phyloP scores from a whole-genome alignment of 2,113 vertebrate species.

The Deroptyus accipitrinus region DNA sequence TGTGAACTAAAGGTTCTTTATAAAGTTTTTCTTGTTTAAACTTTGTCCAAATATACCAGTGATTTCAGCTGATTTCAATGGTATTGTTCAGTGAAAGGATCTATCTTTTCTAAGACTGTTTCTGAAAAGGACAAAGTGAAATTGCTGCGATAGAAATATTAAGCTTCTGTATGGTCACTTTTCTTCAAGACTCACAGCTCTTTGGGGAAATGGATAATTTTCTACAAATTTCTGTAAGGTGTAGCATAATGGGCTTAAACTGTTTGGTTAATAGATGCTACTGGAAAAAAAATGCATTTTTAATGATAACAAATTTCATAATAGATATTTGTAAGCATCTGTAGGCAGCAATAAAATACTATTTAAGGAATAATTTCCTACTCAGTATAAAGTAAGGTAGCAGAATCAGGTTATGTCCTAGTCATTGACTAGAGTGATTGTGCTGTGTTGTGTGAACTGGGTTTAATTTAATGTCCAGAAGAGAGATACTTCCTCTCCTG shows the following conservation, averaged over 20 bases:
- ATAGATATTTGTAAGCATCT: neutral
- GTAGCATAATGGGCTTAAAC: neutral
- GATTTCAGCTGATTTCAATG: neutral
- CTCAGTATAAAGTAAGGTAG: neutral
- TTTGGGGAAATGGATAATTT: neutral
- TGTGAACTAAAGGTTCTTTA: neutral
- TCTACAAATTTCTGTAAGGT: neutral
- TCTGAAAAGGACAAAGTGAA: neutral
- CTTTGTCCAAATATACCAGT: neutral
- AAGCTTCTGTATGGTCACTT: neutral
- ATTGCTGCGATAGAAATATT: neutral
- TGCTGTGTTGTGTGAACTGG: neutral
- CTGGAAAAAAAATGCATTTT: neutral
- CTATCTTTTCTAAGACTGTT: neutral
- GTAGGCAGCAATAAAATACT: neutral
- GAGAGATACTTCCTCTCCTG: neutral
- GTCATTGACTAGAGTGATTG: neutral
- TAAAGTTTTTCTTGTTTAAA: neutral
- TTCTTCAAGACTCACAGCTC: neutral
- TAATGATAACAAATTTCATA: neutral
- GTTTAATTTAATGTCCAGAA: slow-evolving; percentile 13
- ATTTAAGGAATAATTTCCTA: neutral
- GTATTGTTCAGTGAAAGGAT: neutral
- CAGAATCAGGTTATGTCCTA: slow-evolving; percentile 14
- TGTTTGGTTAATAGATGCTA: neutral